Percentiles rank a stretch among this genome's conserved stretches.
Evolutionary conservation across 2,888 invertebrate species (phyloP).

Genomic region (Phaonia tiefii): DNA sequence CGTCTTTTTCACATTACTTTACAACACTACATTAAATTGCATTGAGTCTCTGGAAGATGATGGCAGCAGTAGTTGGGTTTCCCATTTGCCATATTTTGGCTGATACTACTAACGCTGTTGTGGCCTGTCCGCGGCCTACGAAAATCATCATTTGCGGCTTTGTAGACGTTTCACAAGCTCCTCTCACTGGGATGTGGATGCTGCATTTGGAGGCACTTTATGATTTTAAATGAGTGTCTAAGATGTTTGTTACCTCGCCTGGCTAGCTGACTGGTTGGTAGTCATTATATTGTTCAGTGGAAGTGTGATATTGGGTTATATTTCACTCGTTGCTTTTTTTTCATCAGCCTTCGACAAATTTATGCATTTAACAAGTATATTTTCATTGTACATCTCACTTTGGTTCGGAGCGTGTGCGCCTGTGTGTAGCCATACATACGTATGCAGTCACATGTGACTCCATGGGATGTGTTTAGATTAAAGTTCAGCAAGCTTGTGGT

Average conservation of each 20-base stretch:
- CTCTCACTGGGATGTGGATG: too few species aligned
- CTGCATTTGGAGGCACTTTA: slow-evolving; percentile 28
- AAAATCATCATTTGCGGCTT: slow-evolving; percentile 32
- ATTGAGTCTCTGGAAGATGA: background rate
- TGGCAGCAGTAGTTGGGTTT: slow-evolving; percentile 23
- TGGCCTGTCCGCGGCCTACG: slow-evolving; percentile 51
- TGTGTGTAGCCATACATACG: slow-evolving; percentile 21
- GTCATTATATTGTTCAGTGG: slow-evolving; percentile 1
- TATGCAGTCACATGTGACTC: slow-evolving; percentile 37
- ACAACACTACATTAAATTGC: too few species aligned
- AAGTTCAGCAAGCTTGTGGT: slow-evolving; percentile 19
- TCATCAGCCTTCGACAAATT: slow-evolving; percentile 73
- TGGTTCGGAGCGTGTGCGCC: slow-evolving; percentile 3
- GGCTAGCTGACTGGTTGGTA: slow-evolving; percentile 8
- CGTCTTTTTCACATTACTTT: too few species aligned
- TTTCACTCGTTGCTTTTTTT: slow-evolving; percentile 73
- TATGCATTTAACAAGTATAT: slow-evolving; percentile 72
- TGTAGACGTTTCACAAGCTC: too few species aligned
- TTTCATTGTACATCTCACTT: slow-evolving; percentile 69
- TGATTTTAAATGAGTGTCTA: slow-evolving; percentile 28
- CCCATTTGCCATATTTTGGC: slow-evolving; percentile 31
- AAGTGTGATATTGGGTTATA: slow-evolving; percentile 76
- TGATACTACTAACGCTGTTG: slow-evolving; percentile 49
- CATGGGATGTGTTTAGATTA: slow-evolving; percentile 42
- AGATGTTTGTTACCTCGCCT: slow-evolving; percentile 38